Base-by-base conservation (phyloP, 2,888 invertebrate genomes). In the Sylvicola cinctus region DNA sequence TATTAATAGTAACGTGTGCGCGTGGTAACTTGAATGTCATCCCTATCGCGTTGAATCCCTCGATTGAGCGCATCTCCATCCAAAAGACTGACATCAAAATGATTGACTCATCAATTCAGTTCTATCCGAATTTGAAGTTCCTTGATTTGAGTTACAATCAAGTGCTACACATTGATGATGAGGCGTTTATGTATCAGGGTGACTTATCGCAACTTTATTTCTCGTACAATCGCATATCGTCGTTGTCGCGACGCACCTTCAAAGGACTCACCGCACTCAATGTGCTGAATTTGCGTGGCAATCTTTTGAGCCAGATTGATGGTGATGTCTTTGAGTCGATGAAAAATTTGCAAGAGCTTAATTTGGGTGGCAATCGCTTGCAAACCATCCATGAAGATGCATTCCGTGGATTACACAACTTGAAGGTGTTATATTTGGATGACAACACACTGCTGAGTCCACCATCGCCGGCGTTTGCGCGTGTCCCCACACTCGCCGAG, bases 1-100 rank as follows among this genome's bases (percentile, higher is more conserved):
- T 65, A 10, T 63, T 69, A 43, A 65, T 68, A 20, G 74, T 72
- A 11, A 62, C 65, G 37, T 75, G 74, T 51, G 61, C 67, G 39
- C 63, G 63, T 39, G 69, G 69, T 41, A 68, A 68, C 45, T 54
- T 74, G 38, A 71, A 72, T 51, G 69, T 71, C 32, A 63, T 74
- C 31, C 74, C 75, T n/a, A 74, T 74, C 44, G 69, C 73, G 2
- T 52, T 75, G 35, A 74, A 74, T 49, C 77, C 77, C 4, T 67
- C 68, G 41, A 68, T 72, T 27, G 68, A 69, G 45, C 55, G 70
- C 34, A 59, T 73, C 38, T 65, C 68, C 31, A 52, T 73, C 29
- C 60, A 63, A 38, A 66, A 66, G 46, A 73, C 70, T 49, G 62
- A 63, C 42, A 70, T 73, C 43, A 68, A 68, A 45, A 68, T 66